A percentile compares a stretch with the other conserved stretches of the same genome.
Conservation (phyloP, 2,113 vertebrate species). For the Dermatemys mawii region DNA sequence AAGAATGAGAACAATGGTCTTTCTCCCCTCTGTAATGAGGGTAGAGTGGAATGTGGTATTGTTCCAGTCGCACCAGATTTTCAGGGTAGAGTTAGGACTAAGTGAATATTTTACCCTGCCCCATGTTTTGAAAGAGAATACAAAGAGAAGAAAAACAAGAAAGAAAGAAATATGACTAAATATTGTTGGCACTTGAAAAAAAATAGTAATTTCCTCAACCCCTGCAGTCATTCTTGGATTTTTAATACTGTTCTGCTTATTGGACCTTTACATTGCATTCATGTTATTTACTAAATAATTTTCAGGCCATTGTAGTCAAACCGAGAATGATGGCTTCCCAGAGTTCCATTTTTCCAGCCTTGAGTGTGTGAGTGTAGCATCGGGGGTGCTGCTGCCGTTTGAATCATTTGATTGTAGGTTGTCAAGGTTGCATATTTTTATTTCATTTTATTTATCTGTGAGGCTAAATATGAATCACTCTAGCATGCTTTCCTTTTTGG, state of each 20-base stretch:
- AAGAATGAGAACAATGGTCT: accelerated
- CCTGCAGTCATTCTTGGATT: slow-evolving; percentile 60
- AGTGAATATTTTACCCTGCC: slow-evolving; percentile 9
- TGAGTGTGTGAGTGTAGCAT: slow-evolving; percentile 34
- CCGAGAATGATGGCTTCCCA: slow-evolving; percentile 57
- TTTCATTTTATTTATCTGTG: slow-evolving; percentile 50
- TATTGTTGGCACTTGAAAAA: slow-evolving; percentile 53
- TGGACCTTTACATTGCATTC: slow-evolving; percentile 48
- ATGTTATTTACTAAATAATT: slow-evolving; percentile 68
- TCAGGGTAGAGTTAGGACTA: not conserved
- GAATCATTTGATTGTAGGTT: slow-evolving; percentile 69
- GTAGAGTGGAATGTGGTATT: not conserved
- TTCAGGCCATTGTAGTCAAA: slow-evolving; percentile 25
- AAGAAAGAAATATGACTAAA: slow-evolving; percentile 55
- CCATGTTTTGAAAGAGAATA: slow-evolving; percentile 3
- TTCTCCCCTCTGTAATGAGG: not conserved
- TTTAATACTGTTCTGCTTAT: slow-evolving; percentile 67
- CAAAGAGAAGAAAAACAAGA: slow-evolving; percentile 1
- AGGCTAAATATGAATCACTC: slow-evolving; percentile 50
- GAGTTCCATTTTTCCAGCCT: slow-evolving; percentile 48
- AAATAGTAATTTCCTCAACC: slow-evolving; percentile 43
- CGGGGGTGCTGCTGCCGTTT: slow-evolving; percentile 41
- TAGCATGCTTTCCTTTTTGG: slow-evolving; percentile 33
- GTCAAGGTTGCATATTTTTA: slow-evolving; percentile 22
- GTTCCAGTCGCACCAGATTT: not conserved